These are phyloP conservation scores for Tragelaphus strepsiceros DNA, from an alignment of 2,113 vertebrate genomes.

Conservation along the genomic window DNA sequence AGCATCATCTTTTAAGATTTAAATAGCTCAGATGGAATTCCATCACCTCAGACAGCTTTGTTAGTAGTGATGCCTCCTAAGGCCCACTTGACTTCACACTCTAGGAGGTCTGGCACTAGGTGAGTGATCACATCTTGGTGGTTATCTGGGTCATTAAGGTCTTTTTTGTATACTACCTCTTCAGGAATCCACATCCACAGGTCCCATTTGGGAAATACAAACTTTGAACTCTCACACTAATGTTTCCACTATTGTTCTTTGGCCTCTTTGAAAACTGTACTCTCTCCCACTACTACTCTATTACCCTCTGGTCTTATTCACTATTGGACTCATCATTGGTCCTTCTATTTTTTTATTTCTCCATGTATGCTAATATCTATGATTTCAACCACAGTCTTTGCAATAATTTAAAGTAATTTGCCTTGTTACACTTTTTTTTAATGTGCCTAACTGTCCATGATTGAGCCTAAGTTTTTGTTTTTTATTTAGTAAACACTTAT, in stretches of 20 bases:
- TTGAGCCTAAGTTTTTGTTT: background rate
- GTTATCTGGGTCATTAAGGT: background rate
- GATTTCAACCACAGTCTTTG: background rate
- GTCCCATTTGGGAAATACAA: background rate
- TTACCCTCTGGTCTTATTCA: background rate
- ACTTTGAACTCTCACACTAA: background rate
- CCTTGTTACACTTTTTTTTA: background rate
- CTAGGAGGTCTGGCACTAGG: background rate
- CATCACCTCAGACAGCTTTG: background rate
- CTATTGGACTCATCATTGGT: background rate
- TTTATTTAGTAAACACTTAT: background rate
- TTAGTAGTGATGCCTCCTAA: background rate
- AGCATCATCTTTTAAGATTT: background rate
- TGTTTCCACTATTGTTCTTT: background rate
- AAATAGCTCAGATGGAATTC: background rate
- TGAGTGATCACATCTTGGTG: background rate
- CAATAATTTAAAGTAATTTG: background rate
- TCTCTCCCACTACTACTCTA: background rate
- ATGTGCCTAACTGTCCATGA: background rate
- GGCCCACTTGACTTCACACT: accelerated
- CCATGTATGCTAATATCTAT: background rate
- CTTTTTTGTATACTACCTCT: background rate
- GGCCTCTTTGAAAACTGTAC: background rate
- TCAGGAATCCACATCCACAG: background rate
- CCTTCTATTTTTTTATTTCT: background rate